phyloP scores from a whole-genome alignment of 1,140 invertebrate species.

The Papilio dardanus region DNA sequence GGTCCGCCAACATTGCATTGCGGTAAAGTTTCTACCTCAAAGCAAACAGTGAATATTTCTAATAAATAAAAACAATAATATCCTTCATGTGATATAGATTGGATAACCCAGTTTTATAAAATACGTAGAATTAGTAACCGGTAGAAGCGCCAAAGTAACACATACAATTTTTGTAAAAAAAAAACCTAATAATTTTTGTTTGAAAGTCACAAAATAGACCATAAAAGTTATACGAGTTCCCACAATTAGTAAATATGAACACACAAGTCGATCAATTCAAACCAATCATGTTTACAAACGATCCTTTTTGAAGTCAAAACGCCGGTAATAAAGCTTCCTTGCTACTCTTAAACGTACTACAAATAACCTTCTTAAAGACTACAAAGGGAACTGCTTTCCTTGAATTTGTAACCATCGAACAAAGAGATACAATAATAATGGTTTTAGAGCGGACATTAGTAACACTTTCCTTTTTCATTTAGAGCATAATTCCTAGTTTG shows the following conservation, averaged over 20 bases:
- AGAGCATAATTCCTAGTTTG: too few species aligned
- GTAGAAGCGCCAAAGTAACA: neutral
- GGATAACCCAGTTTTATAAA: too few species aligned
- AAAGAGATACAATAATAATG: too few species aligned
- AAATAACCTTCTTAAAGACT: slow-evolving; percentile 11
- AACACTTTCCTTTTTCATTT: too few species aligned
- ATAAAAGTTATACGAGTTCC: too few species aligned
- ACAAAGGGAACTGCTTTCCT: slow-evolving; percentile 17
- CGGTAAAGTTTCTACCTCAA: neutral
- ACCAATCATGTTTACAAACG: neutral
- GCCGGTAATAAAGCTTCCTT: neutral
- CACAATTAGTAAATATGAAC: neutral
- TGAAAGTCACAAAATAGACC: too few species aligned
- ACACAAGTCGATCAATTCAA: neutral
- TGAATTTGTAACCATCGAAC: slow-evolving; percentile 18
- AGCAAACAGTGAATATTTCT: neutral
- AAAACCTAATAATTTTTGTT: too few species aligned
- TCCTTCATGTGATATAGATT: neutral
- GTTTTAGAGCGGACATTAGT: too few species aligned
- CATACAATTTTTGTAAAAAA: too few species aligned
- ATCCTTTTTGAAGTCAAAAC: slow-evolving; percentile 24
- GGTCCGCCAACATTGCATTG: neutral
- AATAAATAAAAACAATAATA: neutral
- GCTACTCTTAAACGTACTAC: neutral
- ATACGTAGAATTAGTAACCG: too few species aligned